These are phyloP conservation scores for Synchiropus splendidus DNA, from an alignment of 2,113 vertebrate species.

Conservation along the genomic window DNA sequence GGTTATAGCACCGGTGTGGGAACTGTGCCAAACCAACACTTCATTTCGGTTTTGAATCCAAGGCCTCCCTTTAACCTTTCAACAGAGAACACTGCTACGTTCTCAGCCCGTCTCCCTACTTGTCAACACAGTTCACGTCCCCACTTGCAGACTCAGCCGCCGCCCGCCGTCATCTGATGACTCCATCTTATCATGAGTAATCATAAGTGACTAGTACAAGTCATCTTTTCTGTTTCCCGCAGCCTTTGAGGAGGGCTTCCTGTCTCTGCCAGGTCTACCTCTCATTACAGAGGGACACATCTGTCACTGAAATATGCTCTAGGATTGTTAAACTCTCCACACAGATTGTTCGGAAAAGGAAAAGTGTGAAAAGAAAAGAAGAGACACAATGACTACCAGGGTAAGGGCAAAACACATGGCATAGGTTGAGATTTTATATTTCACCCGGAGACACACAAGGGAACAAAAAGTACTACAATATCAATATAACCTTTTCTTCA, in stretches of 20 bases:
- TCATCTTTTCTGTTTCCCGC: constrained; percentile 47
- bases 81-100: constrained; percentile 40
- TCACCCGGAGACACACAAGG: too few species aligned
- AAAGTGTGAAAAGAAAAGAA: constrained; percentile 3
- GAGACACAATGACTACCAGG: too few species aligned
- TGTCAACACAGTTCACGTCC: constrained; percentile 16
- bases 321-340: constrained; percentile 37
- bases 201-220: constrained; percentile 21
- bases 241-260: constrained; percentile 43
- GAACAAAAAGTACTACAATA: too few species aligned
- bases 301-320: constrained; percentile 30
- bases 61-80: constrained; percentile 57
- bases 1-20: constrained; percentile 12
- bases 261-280: constrained; percentile 27
- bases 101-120: constrained; percentile 17
- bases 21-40: constrained; percentile 45
- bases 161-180: constrained; percentile 9
- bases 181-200: constrained; percentile 14
- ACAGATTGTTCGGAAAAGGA: constrained; percentile 39
- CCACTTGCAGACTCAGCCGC: not conserved
- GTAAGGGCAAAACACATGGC: too few species aligned
- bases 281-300: constrained; percentile 39
- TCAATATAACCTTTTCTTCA: too few species aligned
- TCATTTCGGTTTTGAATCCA: constrained; percentile 57
- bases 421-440: too few species aligned